Evolutionary conservation across 2,797 vertebrate species (phyloP), one percentile per base, ranked within the genome.

Genomic region (Carapus acus): DNA sequence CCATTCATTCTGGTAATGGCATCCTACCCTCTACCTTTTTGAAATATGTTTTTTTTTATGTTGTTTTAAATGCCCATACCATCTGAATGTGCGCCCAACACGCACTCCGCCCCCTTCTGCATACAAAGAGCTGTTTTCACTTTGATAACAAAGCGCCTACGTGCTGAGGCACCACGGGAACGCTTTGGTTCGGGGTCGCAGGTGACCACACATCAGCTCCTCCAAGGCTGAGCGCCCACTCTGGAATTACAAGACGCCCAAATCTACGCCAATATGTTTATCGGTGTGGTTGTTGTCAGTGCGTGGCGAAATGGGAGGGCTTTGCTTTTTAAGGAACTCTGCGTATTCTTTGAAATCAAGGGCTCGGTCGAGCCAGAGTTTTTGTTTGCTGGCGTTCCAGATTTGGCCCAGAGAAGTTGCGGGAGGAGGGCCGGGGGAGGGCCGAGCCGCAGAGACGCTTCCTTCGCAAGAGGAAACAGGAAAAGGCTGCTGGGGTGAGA

Each of bases 401-500:
- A 83, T 84, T 83, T 86, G 81, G 78, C 77, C 75, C 62, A 67
- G 68, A 77, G 61, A 82, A 82, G 69, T 68, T 66, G 73, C 49
- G 20, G 70, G 54, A 37, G 57, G 48, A 8, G 8, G 31, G 16
- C 17, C n/a, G n/a, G n/a, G 3, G 22, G 60, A 71, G 55, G 63
- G 57, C 34, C 40, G 55, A 67, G 63, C 72, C 62, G 58, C 51
- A 75, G 71, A 75, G 63, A 84, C 82, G 81, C 87, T 96, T 95
- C 93, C 91, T 90, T 74, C 84, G 12, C 0, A 65, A 57, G 85
- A 92, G 94, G 93, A 96, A 96, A 87, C 89, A 91, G 95, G 94
- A 97, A 94, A 88, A 83, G 88, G 86, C 87, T 94, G 93, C 67
- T 41, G 71, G 51, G 81, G 83, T 60, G 68, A 87, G 93, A 94